Base-by-base conservation (phyloP, 2,888 invertebrate genomes). In the Ypsolopha sequella region DNA sequence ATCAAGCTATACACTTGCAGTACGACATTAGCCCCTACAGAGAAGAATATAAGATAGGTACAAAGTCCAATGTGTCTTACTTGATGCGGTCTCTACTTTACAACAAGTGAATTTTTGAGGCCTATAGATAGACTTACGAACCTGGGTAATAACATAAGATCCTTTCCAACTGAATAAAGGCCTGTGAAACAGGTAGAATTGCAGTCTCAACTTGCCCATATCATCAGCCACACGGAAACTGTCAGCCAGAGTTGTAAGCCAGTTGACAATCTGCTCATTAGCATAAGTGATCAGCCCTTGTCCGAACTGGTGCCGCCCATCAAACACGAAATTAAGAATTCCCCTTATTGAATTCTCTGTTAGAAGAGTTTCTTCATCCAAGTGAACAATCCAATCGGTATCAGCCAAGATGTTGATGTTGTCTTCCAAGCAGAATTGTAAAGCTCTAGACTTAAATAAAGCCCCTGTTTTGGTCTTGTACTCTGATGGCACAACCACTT, bases 151-250 rank as follows among this genome's bases (percentile, higher is more conserved):
- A 58, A 98, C 98, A 81, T 95, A 98, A 44, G 98, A 98, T 55
- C 98, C 98, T 84, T 98, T 98, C 97, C 98, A 98, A 76, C 97
- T 97, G 78, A 98, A 97, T 52, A 97, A 87, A 13, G 98, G 98
- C 72, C 95, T 95, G 74, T 98, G 97, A 75, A 98, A 97, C 77
- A 95, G 87, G 65, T 93, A 93, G 70, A 98, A 97, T 75, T 98
- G 98, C 58, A 96, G 88, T 63, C 97, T 89, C 52, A 98, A 84
- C 80, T 98, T 98, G 53, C 98, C 98, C 97, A 98, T 97, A 68
- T 98, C 98, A 81, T 98, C 98, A 33, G 97, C 95, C 1, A 98
- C 98, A 58, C 98, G 91, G 76, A 95, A 98, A 68, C 96, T 96
- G 72, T 98, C 98, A 10, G 97, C 97, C 59, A 98, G 81, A 0